Conservation (phyloP, 2,888 invertebrate species). For the Megaustenia siamemsis region DNA sequence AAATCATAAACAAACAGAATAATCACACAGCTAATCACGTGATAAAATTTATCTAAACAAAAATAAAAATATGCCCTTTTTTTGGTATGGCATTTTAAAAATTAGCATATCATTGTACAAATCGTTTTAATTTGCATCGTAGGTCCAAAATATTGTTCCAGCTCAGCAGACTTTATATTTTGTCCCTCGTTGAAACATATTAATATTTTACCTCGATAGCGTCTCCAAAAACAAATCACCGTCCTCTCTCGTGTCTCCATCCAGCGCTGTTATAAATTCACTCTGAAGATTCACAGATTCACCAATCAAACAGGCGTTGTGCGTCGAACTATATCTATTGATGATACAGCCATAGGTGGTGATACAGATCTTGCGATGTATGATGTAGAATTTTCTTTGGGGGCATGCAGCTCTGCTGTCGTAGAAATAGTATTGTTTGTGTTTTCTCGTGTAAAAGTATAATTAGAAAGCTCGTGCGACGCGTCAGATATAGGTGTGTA, state of each 20-base stretch:
- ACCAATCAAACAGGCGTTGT: slow-evolving; percentile 68
- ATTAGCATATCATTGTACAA: too few species aligned
- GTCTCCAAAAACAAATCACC: neutral
- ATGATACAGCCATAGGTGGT: slow-evolving; percentile 57
- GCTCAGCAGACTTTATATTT: too few species aligned
- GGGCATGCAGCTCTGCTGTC: slow-evolving; percentile 74
- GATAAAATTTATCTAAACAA: neutral
- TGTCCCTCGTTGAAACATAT: neutral
- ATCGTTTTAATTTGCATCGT: too few species aligned
- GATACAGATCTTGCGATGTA: slow-evolving; percentile 34
- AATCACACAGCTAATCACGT: neutral
- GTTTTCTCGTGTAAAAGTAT: slow-evolving; percentile 75
- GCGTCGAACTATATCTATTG: slow-evolving; percentile 68
- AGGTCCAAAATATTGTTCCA: too few species aligned
- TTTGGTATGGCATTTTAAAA: neutral
- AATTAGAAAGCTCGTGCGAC: slow-evolving; percentile 79
- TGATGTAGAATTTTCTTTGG: slow-evolving; percentile 47
- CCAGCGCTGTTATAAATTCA: neutral
- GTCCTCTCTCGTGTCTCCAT: too few species aligned
- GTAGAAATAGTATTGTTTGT: slow-evolving; percentile 78
- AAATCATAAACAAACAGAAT: too few species aligned
- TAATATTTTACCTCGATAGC: neutral
- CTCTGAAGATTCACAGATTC: neutral
- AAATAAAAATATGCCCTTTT: neutral
- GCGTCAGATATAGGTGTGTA: slow-evolving; percentile 79